phyloP scores from a whole-genome alignment of 2,888 invertebrate genomes.

The Eugnorisma glareosa region DNA sequence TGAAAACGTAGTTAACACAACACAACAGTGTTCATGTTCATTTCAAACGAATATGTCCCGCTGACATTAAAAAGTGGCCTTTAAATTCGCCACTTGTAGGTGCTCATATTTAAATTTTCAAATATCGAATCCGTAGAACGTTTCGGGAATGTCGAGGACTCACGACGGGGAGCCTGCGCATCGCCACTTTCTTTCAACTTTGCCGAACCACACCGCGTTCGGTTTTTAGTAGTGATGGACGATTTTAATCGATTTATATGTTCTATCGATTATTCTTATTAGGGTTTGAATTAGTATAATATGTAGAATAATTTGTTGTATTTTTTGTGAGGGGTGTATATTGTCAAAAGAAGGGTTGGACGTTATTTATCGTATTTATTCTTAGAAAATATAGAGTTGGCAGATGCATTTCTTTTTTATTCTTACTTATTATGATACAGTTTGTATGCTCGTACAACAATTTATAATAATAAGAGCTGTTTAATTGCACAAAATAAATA shows the following conservation, averaged over 20 bases:
- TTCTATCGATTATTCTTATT: conserved; percentile 67
- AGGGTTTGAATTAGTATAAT: conserved; percentile 60
- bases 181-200: conserved; percentile 85
- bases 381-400: conserved; percentile 14
- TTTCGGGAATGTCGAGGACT: conserved; percentile 80
- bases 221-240: conserved; percentile 70
- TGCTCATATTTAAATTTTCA: conserved; percentile 72
- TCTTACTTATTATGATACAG: background rate
- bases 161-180: conserved; percentile 82
- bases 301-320: conserved; percentile 50
- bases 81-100: conserved; percentile 71
- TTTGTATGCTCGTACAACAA: background rate
- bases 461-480: background rate
- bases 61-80: conserved; percentile 69
- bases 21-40: conserved; percentile 47
- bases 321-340: conserved; percentile 45
- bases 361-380: conserved; percentile 49
- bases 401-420: background rate
- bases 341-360: conserved; percentile 41
- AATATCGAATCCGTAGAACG: conserved; percentile 74
- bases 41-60: conserved; percentile 67
- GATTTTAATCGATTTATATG: conserved; percentile 69
- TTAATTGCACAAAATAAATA: conserved; percentile 1
- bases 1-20: conserved; percentile 32
- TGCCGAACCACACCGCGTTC: conserved; percentile 76